Conservation (phyloP, 2,797 vertebrate genomes). For the Tamandua tetradactyla region DNA sequence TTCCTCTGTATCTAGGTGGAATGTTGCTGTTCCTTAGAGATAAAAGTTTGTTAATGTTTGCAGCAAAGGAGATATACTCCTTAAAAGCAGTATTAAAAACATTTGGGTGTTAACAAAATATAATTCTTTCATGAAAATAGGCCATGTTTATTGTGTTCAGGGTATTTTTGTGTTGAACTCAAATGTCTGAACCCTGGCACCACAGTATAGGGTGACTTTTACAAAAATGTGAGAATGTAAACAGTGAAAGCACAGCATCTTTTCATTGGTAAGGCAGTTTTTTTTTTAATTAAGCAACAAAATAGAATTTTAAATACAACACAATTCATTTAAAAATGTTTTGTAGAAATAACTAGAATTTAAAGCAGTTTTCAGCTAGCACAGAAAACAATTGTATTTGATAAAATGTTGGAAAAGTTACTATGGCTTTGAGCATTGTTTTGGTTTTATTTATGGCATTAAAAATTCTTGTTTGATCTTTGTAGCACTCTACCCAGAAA, state of each 20-base stretch:
- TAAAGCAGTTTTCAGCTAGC: conserved; percentile 12
- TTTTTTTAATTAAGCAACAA: conserved; percentile 39
- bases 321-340: background rate
- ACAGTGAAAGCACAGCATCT: background rate
- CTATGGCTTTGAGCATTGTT: conserved; percentile 14
- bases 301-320: conserved; percentile 6
- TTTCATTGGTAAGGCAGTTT: background rate
- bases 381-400: background rate
- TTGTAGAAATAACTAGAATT: conserved; percentile 9
- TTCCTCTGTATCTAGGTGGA: background rate
- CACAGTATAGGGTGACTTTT: background rate
- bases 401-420: background rate
- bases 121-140: background rate
- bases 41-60: background rate
- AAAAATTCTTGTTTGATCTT: conserved; percentile 11
- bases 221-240: conserved; percentile 39
- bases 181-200: background rate
- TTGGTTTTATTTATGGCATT: conserved; percentile 14
- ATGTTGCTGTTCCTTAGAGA: background rate
- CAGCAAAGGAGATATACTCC: background rate
- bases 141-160: background rate
- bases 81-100: background rate
- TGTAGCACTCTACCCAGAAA: background rate
- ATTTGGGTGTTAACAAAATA: background rate
- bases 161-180: conserved; percentile 18